Evolutionary conservation across 2,888 invertebrate genomes (phyloP), one percentile per base, ranked within the genome.

Genomic region (Ochlodes sylvanus): DNA sequence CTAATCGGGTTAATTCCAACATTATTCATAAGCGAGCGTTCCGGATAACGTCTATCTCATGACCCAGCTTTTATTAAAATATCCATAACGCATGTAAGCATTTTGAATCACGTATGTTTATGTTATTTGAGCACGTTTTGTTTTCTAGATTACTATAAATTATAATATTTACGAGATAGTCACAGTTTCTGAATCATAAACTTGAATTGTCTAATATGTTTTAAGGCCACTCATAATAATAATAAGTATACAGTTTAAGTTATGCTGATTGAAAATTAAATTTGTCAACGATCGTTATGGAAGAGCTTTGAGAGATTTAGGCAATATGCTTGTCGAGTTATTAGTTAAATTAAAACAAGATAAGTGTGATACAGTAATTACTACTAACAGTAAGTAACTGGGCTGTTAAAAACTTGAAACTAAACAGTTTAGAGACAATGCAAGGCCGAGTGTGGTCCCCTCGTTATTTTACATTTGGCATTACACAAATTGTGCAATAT

Each of bases 41-140:
- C 15, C 12, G 47, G 61, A 61, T 50, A 61, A 50, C 34, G 41
- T 19, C 42, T 60, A 66, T 66, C 66, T 44, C 32, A 50, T 67
- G 55, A 55, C 63, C 42, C 55, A 61, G 44, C 44, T 61, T 67
- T 52, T 47, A 42, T 67, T 10, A 60, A n/a, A 61, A 47, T 55
- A 61, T 42, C 55, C 55, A 55, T 61, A 67, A 67, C 34, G 27
- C 34, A 44, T 47, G 44, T 67, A 61, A 61, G 67, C 60, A 61
- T 32, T 61, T 67, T 52, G 38, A 67, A 61, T 61, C 67, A 67
- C 67, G 67, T 67, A 61, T 55, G 38, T 67, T 55, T 55, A 47
- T 44, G 52, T 61, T 54, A 67, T 61, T 61, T 19, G 27, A 47
- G 54, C 67, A 67, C 67, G 67, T 67, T 47, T 32, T 61, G 61